phyloP scores from a whole-genome alignment of 2,113 vertebrate genomes.

The Solea senegalensis region DNA sequence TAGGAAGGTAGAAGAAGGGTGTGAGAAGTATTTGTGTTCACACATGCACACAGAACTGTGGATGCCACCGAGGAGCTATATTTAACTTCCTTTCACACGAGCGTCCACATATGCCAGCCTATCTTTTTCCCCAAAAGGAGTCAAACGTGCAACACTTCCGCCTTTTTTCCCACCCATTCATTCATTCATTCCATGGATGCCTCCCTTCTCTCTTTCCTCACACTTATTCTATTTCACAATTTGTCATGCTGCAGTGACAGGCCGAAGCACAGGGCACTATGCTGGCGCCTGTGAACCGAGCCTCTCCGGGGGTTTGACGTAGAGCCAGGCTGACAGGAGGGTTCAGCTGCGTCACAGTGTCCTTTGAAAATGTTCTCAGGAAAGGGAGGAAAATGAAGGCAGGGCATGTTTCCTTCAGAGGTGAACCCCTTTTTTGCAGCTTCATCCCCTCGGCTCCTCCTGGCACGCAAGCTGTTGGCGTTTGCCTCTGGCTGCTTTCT shows the following conservation, averaged over 20 bases:
- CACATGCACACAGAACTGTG: not conserved
- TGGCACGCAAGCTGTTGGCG: slow-evolving; percentile 44
- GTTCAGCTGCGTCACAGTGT: slow-evolving; percentile 61
- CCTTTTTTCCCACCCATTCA: not conserved
- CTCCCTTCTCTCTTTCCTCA: not conserved
- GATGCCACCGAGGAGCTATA: not conserved
- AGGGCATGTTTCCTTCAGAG: slow-evolving; percentile 42
- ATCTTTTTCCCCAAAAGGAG: not conserved
- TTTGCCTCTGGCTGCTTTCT: slow-evolving; percentile 17
- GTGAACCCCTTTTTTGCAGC: slow-evolving; percentile 29
- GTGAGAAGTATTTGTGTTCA: not conserved
- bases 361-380: slow-evolving; percentile 46
- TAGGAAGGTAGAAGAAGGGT: slow-evolving; percentile 32
- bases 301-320: slow-evolving; percentile 56
- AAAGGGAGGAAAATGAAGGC: slow-evolving; percentile 15
- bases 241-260: slow-evolving; percentile 63
- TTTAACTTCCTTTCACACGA: not conserved
- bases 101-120: not conserved
- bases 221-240: slow-evolving; percentile 52
- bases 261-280: slow-evolving; percentile 52
- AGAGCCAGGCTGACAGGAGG: slow-evolving; percentile 73
- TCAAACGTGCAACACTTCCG: not conserved
- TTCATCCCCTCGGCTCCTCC: slow-evolving; percentile 36
- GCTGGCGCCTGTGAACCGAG: slow-evolving; percentile 59
- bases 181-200: not conserved